Evolutionary conservation across 2,797 vertebrate genomes (phyloP).

Genomic region (Pitangus sulphuratus): DNA sequence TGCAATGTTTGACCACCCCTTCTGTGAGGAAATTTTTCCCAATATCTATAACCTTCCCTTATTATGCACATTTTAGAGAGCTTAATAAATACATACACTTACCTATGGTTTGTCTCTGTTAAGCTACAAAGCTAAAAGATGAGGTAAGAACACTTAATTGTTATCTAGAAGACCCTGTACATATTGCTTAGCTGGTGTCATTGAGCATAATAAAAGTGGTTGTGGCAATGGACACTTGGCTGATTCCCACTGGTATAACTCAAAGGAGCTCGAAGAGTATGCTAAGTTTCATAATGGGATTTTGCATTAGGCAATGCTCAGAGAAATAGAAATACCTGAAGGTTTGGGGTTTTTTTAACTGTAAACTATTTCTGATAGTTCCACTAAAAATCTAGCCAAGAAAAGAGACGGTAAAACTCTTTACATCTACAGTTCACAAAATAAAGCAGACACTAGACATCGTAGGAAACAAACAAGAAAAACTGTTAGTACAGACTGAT

Average conservation of each 20-base stretch:
- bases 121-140: not conserved
- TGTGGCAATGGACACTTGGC: not conserved
- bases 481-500: not conserved
- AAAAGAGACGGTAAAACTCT: not conserved
- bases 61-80: not conserved
- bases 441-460: not conserved
- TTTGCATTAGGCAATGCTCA: not conserved
- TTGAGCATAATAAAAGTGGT: not conserved
- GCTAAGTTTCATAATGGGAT: not conserved
- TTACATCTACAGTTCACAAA: not conserved
- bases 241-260: not conserved
- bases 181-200: not conserved
- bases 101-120: not conserved
- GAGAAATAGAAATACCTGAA: not conserved
- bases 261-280: not conserved
- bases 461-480: not conserved
- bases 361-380: not conserved
- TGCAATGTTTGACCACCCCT: not conserved
- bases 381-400: not conserved
- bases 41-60: not conserved
- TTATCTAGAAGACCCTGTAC: not conserved
- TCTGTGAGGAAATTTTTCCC: not conserved
- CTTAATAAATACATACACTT: not conserved
- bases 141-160: not conserved
- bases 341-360: accelerated